Conservation (phyloP, 2,888 invertebrate species). For the Stenodema calcarata region DNA sequence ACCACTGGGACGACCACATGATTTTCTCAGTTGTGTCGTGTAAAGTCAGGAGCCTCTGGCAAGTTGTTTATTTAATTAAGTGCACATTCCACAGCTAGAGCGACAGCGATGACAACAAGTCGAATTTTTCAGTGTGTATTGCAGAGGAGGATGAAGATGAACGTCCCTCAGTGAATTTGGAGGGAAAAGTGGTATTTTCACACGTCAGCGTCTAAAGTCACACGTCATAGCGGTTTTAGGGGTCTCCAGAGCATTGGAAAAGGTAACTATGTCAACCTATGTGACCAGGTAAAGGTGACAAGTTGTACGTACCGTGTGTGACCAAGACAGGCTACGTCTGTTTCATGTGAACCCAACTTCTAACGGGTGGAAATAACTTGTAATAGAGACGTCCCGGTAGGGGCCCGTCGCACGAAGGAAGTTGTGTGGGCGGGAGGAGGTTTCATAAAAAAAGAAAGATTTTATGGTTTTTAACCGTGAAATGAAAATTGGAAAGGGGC, state of each 20-base stretch:
- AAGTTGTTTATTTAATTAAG: too few relatives aligned
- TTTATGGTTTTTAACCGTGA: slow-evolving; percentile 34
- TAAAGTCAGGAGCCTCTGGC: too few relatives aligned
- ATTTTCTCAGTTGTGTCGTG: too few relatives aligned
- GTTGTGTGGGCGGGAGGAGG: neutral
- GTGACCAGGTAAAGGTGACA: neutral
- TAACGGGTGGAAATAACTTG: neutral
- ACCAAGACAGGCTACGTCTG: too few relatives aligned
- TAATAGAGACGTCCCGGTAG: neutral
- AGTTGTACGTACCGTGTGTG: too few relatives aligned
- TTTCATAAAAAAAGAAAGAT: neutral
- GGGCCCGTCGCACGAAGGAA: neutral
- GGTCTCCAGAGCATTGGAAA: neutral
- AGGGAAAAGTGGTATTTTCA: too few relatives aligned
- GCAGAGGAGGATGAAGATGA: neutral
- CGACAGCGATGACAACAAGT: neutral
- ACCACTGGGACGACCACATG: too few relatives aligned
- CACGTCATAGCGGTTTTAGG: neutral
- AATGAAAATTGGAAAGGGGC: neutral
- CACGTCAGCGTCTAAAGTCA: neutral
- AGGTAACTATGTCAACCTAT: neutral
- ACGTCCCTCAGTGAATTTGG: neutral
- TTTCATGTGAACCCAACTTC: neutral
- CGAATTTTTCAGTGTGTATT: neutral
- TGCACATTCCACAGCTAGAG: too few relatives aligned